Percentiles rank a stretch among this genome's conserved stretches.
Evolutionary conservation across 2,888 invertebrate species (phyloP).

Genomic region (Syritta pipiens): DNA sequence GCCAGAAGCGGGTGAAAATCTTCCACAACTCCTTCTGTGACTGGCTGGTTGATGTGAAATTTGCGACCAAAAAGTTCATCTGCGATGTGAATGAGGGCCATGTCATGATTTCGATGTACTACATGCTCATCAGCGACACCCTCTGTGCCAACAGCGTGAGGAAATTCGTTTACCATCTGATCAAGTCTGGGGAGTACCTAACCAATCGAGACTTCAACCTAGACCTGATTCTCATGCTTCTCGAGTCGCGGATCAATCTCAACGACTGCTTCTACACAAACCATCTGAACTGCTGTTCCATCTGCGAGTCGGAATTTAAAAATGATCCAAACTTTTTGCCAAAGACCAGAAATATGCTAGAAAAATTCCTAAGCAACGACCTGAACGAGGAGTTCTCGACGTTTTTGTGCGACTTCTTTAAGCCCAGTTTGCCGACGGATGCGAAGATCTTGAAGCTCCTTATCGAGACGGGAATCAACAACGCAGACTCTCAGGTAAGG

Average conservation of each 20-base stretch:
- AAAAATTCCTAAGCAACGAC: conserved; percentile 79
- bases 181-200: conserved; percentile 84
- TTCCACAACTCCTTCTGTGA: conserved; percentile 97
- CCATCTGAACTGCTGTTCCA: conserved; percentile 80
- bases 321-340: conserved; percentile 77
- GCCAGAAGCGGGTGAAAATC: conserved; percentile 80
- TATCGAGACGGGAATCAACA: conserved; percentile 86
- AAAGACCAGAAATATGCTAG: conserved; percentile 77
- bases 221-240: conserved; percentile 77
- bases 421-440: conserved; percentile 84
- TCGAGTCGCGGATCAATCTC: conserved; percentile 78
- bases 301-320: conserved; percentile 78
- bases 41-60: conserved; percentile 98
- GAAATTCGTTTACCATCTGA: conserved; percentile 86
- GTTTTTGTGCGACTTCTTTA: conserved; percentile 80
- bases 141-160: conserved; percentile 87
- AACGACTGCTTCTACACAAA: conserved; percentile 79
- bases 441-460: conserved; percentile 86
- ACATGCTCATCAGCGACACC: conserved; percentile 85
- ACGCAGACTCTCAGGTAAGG: conserved; percentile 77
- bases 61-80: conserved; percentile 96
- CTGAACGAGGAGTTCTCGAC: conserved; percentile 77
- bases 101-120: conserved; percentile 91
- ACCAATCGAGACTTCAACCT: conserved; percentile 76
- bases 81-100: conserved; percentile 94